Percentiles rank a stretch among this genome's conserved stretches.
phyloP scores from a whole-genome alignment of 2,888 invertebrate genomes.

The Smittia sp. region DNA sequence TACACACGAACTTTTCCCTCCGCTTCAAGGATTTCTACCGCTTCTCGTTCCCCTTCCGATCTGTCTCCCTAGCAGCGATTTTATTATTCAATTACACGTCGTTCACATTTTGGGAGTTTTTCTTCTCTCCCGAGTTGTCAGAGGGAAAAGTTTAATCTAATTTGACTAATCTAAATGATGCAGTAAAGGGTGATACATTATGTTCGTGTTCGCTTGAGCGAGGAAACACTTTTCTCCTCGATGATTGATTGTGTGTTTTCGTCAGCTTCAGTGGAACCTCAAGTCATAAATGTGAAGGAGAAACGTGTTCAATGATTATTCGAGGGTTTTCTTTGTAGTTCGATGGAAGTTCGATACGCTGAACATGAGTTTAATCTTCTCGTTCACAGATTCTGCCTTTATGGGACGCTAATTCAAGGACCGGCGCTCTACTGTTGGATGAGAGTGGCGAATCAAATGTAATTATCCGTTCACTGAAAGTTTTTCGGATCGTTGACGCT shows the following conservation, averaged over 20 bases:
- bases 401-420: constrained; percentile 65
- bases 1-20: constrained; percentile 8
- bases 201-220: neutral
- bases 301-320: neutral
- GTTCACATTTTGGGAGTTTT: neutral
- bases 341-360: too few relatives aligned
- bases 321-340: too few relatives aligned
- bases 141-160: constrained; percentile 28
- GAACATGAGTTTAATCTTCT: neutral
- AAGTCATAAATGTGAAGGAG: neutral
- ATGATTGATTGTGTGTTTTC: constrained; percentile 32
- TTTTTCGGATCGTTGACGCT: too few relatives aligned
- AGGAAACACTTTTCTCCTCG: neutral
- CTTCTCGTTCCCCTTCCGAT: neutral
- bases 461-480: constrained; percentile 52
- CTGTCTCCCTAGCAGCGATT: constrained; percentile 5
- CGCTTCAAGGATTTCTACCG: neutral
- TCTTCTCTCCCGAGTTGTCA: neutral
- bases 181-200: neutral
- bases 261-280: neutral
- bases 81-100: constrained; percentile 39
- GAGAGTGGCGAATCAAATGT: constrained; percentile 55
- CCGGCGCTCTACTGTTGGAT: constrained; percentile 69
- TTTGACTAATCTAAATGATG: constrained; percentile 35
- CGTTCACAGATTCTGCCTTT: constrained; percentile 59